Base-by-base conservation (phyloP, 2,797 vertebrate species). In the Nyctibius grandis region DNA sequence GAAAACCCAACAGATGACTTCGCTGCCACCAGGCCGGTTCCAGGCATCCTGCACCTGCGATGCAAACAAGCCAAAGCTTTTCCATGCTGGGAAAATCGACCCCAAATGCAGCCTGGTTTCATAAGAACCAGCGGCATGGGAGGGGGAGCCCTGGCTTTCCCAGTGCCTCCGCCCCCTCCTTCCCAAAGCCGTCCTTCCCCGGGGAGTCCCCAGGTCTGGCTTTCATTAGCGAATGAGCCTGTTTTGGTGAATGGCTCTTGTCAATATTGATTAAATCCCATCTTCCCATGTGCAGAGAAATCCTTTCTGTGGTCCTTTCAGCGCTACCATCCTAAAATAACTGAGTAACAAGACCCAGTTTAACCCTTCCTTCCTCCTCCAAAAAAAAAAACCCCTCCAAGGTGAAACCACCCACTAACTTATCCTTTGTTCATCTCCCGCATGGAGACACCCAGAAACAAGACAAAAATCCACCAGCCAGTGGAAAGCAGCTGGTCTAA, bases 401-500 rank as follows among this genome's bases (percentile, higher is more conserved):
- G 76, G 76, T 92, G 73, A 88, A 91, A 89, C 83, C 87, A 56
- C 74, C 70, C 72, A 12, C 67, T 20, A 31, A 44, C 36, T 34
- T 38, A 69, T 91, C 45, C 73, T 96, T 93, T 95, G 89, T 95
- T 92, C 84, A 14, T 60, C 90, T 93, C 85, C 69, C 0, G 0
- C 57, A 29, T 2, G 15, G 67, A 96, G 48, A 88, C 90, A 93
- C 89, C 84, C 88, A 87, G 91, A 21, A 92, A 91, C 74, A 56
- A 78, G 88, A 23, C 89, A 89, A 76, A 94, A 91, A 85, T 40
- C 87, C 88, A 83, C 67, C 91, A 90, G 94, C 54, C 96, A 97
- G 95, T 69, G 70, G 93, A 90, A 96, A 96, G 96, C 96, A 96
- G 95, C 96, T 96, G 96, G 89, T 94, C 83, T 72, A 90, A 93